Evolutionary conservation across 1,140 invertebrate genomes (phyloP), one percentile per base, ranked within the genome.

Genomic region (Sminthurides bifidus): DNA sequence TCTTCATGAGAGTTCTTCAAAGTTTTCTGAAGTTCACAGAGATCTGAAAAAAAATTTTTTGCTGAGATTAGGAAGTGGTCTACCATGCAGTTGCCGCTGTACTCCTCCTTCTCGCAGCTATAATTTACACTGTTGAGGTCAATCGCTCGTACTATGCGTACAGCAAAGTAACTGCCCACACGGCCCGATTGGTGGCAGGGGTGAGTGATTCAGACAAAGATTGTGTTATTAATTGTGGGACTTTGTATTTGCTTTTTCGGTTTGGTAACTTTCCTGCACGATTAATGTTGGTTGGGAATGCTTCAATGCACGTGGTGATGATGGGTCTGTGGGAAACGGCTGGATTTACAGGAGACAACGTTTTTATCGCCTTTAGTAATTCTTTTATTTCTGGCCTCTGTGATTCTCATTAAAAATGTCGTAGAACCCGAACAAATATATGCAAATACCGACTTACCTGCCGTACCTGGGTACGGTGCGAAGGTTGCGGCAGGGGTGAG

Each of bases 61-160:
- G n/a, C n/a, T 19, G 24, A 26, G 23, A 6, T 38, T 70, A 87
- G 85, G 85, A 87, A 75, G 73, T 87, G 24, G 76, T 87, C 29
- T 88, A 85, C 65, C 85, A 88, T 60, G 74, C 76, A 2, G 69
- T 84, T 38, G 84, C 79, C 14, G 83, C 79, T 63, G 71, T 82
- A 40, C 67, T 87, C 29, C 76, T 84, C 33, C 67, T 88, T 31
- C 75, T 78, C 37, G 79, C 81, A 0, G 79, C 82, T 3, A 67
- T 83, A 21, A 15, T 65, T 24, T 65, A 56, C 55, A 37, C 60
- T 24, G 35, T 60, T 43, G 44, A 63, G 23, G 24, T 49, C 17
- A 49, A 49, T 19, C 31, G 46, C 6, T 23, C 44, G 21, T 52
- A 49, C 41, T 24, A 26, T 14, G 10, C 24, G 12, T 29, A 31